A percentile compares a stretch with the other conserved stretches of the same genome.
Evolutionary conservation across 2,797 vertebrate genomes (phyloP).

Genomic region (Lepus oiostolus): DNA sequence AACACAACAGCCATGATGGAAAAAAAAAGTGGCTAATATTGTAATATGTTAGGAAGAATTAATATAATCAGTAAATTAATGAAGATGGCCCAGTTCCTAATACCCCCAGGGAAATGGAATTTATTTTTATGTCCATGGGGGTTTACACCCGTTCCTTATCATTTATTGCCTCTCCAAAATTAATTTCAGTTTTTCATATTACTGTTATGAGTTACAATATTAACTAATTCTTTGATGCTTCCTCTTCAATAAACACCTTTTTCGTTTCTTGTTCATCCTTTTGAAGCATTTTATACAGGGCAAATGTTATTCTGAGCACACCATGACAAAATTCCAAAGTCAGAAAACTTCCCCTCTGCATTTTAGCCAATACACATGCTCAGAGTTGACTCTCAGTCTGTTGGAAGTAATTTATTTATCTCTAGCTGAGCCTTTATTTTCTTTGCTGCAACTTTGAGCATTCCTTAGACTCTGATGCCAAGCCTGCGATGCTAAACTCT

Average conservation of each 20-base stretch:
- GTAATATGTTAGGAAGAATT: neutral
- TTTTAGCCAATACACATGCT: conserved; percentile 45
- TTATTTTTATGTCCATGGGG: neutral
- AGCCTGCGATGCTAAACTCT: neutral
- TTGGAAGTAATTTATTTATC: conserved; percentile 72
- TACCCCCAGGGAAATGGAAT: neutral
- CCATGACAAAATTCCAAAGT: conserved; percentile 23
- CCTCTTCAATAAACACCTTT: neutral
- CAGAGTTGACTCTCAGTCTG: conserved; percentile 52
- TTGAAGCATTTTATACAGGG: neutral
- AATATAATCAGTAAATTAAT: neutral
- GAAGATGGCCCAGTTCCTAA: neutral
- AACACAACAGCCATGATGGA: neutral
- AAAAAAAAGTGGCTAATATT: neutral
- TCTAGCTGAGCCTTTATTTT: conserved; percentile 59
- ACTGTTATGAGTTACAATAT: neutral
- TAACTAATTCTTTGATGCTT: neutral
- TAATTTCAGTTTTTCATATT: neutral
- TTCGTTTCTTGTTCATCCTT: neutral
- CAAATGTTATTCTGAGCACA: conserved; percentile 40
- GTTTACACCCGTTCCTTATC: neutral
- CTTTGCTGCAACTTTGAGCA: conserved; percentile 65
- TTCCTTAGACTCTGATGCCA: neutral
- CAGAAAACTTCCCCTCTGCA: neutral
- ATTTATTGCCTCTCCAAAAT: neutral